Evolutionary conservation across 2,113 vertebrate species (phyloP).

Genomic region (Cyprinodon tularosa): DNA sequence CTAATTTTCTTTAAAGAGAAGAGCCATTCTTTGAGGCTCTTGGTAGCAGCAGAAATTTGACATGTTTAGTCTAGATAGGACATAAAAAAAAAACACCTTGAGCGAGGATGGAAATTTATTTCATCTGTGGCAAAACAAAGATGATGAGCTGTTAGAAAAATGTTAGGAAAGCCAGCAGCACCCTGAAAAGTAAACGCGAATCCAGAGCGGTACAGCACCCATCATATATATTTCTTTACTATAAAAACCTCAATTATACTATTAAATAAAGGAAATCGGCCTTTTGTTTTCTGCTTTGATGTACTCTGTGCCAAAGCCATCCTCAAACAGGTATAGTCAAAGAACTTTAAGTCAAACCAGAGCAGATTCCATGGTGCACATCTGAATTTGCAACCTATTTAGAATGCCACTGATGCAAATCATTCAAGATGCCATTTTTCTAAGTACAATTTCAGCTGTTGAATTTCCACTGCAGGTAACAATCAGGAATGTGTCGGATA

Average conservation of each 20-base stretch:
- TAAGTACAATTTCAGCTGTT: constrained; percentile 9
- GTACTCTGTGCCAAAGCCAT: neutral
- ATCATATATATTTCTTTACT: neutral
- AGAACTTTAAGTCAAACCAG: neutral
- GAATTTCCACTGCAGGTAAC: constrained; percentile 65
- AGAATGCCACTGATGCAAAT: constrained; percentile 52
- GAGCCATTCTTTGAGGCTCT: too few relatives aligned
- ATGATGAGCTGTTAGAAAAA: too few relatives aligned
- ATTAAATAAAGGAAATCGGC: neutral
- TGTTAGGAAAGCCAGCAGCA: too few relatives aligned
- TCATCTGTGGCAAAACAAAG: too few relatives aligned
- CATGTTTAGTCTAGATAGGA: too few relatives aligned
- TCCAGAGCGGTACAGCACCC: too few relatives aligned
- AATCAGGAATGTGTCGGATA: constrained; percentile 1
- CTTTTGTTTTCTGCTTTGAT: neutral
- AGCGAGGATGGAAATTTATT: too few relatives aligned
- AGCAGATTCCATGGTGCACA: neutral
- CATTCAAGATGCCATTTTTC: constrained; percentile 34
- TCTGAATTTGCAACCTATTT: neutral
- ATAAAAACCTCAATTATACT: neutral
- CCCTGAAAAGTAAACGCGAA: too few relatives aligned
- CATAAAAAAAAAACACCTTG: too few relatives aligned
- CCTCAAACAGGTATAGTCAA: neutral
- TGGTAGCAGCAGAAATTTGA: too few relatives aligned
- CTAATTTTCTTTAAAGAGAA: too few relatives aligned